Conservation (phyloP, 2,888 invertebrate genomes). For the Cantharis flavilabris region DNA sequence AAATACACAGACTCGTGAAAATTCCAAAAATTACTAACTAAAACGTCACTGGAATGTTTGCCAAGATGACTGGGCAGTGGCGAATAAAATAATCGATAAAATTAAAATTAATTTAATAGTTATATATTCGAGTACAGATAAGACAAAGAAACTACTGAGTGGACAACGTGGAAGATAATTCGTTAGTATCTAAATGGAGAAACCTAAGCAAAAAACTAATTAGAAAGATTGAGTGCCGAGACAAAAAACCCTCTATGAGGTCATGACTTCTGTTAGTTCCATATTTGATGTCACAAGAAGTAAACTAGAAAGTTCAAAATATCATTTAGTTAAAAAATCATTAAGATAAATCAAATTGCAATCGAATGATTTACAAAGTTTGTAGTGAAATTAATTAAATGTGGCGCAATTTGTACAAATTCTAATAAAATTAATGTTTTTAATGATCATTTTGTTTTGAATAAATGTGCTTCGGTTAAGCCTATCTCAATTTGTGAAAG, state of each 20-base stretch:
- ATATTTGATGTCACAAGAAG: background rate
- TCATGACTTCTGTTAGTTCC: background rate
- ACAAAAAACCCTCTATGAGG: background rate
- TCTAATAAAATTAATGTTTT: background rate
- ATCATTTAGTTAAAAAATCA: background rate
- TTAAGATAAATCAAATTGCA: background rate
- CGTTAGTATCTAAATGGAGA: background rate
- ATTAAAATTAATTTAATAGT: no score
- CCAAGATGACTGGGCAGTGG: no score
- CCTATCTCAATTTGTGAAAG: slow-evolving; percentile 3
- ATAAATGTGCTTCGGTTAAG: background rate
- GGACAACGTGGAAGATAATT: background rate
- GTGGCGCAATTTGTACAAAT: background rate
- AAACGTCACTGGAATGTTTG: no score
- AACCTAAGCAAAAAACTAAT: background rate
- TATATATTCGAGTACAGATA: no score
- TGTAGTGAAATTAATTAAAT: background rate
- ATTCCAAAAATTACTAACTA: no score
- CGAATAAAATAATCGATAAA: no score
- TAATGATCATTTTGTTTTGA: background rate
- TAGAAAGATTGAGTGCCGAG: background rate
- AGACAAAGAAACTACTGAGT: background rate
- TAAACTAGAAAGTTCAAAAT: background rate
- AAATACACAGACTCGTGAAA: no score
- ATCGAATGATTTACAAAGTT: background rate